A percentile compares a stretch with the other conserved stretches of the same genome.
Evolutionary conservation across 2,888 invertebrate genomes (phyloP).

Genomic region (Pecten maximus): DNA sequence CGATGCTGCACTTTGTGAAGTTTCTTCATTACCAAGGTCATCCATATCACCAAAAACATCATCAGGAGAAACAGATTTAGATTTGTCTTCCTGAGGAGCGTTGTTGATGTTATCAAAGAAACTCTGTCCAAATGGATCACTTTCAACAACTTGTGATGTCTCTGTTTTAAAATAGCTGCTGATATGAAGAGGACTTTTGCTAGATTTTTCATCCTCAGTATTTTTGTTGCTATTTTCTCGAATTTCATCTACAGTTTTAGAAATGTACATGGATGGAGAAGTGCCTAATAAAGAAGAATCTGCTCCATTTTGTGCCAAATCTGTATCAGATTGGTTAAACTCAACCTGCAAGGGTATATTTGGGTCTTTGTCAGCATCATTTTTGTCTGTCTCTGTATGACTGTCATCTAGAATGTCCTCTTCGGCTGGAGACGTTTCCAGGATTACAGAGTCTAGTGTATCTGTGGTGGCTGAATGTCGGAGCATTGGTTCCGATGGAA

Average conservation of each 20-base stretch:
- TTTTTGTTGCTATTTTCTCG: background rate
- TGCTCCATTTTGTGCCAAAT: background rate
- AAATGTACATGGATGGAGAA: background rate
- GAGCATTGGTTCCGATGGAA: constrained; percentile 32
- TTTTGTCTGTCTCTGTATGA: constrained; percentile 45
- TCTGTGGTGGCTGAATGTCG: constrained; percentile 76
- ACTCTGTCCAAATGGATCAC: constrained; percentile 65
- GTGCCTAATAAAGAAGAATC: constrained; percentile 35
- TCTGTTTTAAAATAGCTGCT: constrained; percentile 74
- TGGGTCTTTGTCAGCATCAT: constrained; percentile 34
- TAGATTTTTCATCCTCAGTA: background rate
- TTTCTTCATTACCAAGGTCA: constrained; percentile 34
- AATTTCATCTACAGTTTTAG: background rate
- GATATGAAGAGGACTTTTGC: constrained; percentile 55
- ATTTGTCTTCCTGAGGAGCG: background rate
- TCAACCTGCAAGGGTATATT: constrained; percentile 16
- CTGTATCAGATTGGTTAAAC: background rate
- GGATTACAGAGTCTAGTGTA: constrained; percentile 76
- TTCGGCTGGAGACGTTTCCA: constrained; percentile 69
- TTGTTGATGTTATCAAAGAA: constrained; percentile 62
- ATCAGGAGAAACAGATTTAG: constrained; percentile 45
- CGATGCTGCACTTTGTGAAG: constrained; percentile 4
- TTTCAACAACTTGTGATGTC: constrained; percentile 36
- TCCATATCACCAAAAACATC: constrained; percentile 34
- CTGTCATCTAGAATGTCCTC: constrained; percentile 55